Evolutionary conservation across 2,888 invertebrate species (phyloP), one percentile per base, ranked within the genome.

Genomic region (Thumatha senex): DNA sequence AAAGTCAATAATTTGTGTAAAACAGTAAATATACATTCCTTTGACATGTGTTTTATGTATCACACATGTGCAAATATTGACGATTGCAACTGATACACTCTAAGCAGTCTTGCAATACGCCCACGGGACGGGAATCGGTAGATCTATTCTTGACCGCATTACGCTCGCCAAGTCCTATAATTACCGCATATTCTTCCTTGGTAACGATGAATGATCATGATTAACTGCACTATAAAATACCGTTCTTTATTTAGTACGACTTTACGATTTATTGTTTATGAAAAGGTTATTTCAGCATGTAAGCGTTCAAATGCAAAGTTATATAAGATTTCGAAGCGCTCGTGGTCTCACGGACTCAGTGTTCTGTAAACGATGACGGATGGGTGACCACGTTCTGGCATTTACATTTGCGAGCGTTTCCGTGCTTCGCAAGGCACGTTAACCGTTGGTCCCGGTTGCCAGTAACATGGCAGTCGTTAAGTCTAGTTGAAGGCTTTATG

Each of bases 81-180:
- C 40, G 14, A 43, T 24, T 36, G n/a, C 48, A 48, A 42, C 36
- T 38, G 38, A 48, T 43, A 29, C 36, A 35, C 33, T 40, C 7
- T 33, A 18, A 31, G 31, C 35, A 38, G 40, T 31, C 46, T 42
- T 51, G 50, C 41, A 36, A 30, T 40, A 52, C 52, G 36, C 52
- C 52, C 52, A 53, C 52, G 52, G 45, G 44, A 53, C 40, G 48
- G 24, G 48, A 53, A 48, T 48, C 52, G 38, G 38, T 39, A 14
- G 36, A 53, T 53, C 52, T 53, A 53, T 53, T 53, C 52, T 53
- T 53, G 52, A 53, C 45, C 52, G 52, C 48, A 39, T 45, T 48
- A 41, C 48, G 45, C 24, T 35, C 38, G 52, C 52, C 52, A 53
- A 53, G 48, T 45, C 8, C 48, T 53, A 53, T 53, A 53, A 48